Base-by-base conservation (phyloP, 1,140 invertebrate genomes). In the Drosophila pseudoobscura region DNA sequence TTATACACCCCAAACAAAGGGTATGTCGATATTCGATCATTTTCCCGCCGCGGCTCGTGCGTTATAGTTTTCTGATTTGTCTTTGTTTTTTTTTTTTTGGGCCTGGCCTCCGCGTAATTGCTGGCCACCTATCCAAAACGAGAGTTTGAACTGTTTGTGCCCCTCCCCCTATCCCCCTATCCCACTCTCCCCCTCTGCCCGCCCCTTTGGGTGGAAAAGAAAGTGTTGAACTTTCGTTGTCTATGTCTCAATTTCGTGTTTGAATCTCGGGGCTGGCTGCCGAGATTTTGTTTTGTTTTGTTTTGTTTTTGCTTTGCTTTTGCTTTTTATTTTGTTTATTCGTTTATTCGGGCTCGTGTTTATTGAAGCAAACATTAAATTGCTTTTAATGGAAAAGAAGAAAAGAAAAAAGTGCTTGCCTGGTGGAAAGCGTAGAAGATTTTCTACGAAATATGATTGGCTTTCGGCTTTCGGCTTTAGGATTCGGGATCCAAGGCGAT, bases 151-250 rank as follows among this genome's bases (percentile, higher is more conserved):
- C 72, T 39, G 31, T 65, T 74, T 68, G 20, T 35, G 17, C 31
- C 44, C 3, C 29, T 5, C 11, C 17, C 13, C n/a, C 17, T 1
- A 26, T n/a, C n/a, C n/a, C n/a, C n/a, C n/a, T n/a, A 0, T 24
- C 0, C 0, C 17, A 0, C 17, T 17, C 17, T 17, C 46, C 29
- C 31, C 9, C 53, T 17, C 9, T n/a, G 49, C 39, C 11, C n/a
- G n/a, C 24, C 2, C 31, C 35, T 39, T n/a, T 58, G 20, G 39
- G 66, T 50, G 61, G 56, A 78, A 83, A 84, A 84, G 80, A 84
- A 84, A 84, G 80, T 84, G 80, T 72, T 83, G 80, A 84, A 84
- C 80, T 84, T 79, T 84, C 63, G 43, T 70, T 66, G 74, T 70
- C 70, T 83, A 70, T 83, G 79, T 71, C 80, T 84, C 71, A 75